A percentile compares a stretch with the other conserved stretches of the same genome.
phyloP scores from a whole-genome alignment of 2,113 vertebrate species.

The Otolemur garnettii region DNA sequence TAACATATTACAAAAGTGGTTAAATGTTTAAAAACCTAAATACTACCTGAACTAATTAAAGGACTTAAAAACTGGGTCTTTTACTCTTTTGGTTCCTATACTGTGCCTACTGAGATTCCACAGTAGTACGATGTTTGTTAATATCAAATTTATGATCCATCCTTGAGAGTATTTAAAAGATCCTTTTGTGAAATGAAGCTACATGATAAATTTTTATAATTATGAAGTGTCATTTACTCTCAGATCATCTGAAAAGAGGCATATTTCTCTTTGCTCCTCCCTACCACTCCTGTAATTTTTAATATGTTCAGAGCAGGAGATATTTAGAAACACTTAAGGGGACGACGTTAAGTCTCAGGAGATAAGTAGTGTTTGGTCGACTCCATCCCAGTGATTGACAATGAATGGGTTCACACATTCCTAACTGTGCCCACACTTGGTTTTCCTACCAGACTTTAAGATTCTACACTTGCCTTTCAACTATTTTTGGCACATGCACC shows the following conservation, averaged over 20 bases:
- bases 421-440: background rate
- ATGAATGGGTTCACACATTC: background rate
- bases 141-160: background rate
- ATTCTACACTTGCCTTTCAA: background rate
- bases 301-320: conserved; percentile 14
- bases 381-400: background rate
- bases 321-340: background rate
- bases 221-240: background rate
- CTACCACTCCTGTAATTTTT: background rate
- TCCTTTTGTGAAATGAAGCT: background rate
- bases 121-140: background rate
- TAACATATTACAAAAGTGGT: background rate
- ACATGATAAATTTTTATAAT: background rate
- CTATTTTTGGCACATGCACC: background rate
- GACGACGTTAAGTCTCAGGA: background rate
- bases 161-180: conserved; percentile 2
- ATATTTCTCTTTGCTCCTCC: background rate
- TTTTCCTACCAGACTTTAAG: background rate
- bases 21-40: conserved; percentile 25
- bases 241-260: conserved; percentile 13
- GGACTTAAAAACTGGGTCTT: background rate
- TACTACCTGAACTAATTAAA: background rate
- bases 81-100: background rate
- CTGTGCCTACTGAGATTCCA: background rate
- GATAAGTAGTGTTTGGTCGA: background rate